These are phyloP conservation scores for Mythimna impura DNA, from an alignment of 2,888 invertebrate genomes.

Conservation along the genomic window DNA sequence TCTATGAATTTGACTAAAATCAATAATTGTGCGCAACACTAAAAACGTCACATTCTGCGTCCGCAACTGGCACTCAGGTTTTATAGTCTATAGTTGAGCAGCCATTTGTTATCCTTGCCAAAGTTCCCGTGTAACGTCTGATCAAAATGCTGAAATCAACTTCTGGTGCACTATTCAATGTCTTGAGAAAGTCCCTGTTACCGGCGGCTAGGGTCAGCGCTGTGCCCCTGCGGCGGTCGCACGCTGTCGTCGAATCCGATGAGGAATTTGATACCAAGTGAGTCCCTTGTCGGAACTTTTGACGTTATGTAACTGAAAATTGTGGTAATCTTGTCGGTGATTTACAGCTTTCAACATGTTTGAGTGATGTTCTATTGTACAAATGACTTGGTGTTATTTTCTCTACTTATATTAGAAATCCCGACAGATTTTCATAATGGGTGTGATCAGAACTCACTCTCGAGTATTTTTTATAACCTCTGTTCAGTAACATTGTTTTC, in stretches of 20 bases:
- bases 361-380: conserved; percentile 13
- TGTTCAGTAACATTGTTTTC: conserved; percentile 32
- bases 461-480: conserved; percentile 34
- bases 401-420: neutral
- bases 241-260: conserved; percentile 93
- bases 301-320: conserved; percentile 89
- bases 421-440: conserved; percentile 14
- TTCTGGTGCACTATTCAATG: conserved; percentile 82
- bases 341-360: conserved; percentile 36
- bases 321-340: conserved; percentile 61
- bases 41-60: conserved; percentile 56
- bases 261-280: conserved; percentile 95
- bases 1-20: conserved; percentile 30
- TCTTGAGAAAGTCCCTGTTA: conserved; percentile 82
- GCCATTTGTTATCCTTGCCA: conserved; percentile 86
- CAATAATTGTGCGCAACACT: conserved; percentile 59
- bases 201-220: conserved; percentile 80
- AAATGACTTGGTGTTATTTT: conserved; percentile 6
- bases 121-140: conserved; percentile 77
- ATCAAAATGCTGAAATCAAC: conserved; percentile 88
- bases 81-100: conserved; percentile 77
- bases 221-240: conserved; percentile 79
- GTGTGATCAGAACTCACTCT: conserved; percentile 18
- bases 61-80: conserved; percentile 59
- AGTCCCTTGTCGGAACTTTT: conserved; percentile 73